Percentiles rank a stretch among this genome's conserved stretches.
These are phyloP conservation scores for Nanger granti DNA, from an alignment of 2,113 vertebrate species.

Conservation along the genomic window DNA sequence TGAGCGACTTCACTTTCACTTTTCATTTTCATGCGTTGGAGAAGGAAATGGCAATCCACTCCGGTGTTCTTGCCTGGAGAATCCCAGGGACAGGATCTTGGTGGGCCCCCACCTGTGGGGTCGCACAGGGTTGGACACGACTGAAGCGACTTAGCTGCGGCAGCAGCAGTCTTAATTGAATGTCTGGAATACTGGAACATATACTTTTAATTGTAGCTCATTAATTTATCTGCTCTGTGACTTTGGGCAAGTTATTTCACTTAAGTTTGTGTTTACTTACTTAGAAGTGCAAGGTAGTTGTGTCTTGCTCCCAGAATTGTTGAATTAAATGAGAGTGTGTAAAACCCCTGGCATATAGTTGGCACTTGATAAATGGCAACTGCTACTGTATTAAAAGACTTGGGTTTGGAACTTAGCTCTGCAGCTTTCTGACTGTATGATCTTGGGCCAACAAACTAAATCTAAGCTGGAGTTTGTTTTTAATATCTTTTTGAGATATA, in stretches of 20 bases:
- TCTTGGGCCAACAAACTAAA: background rate
- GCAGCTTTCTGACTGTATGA: background rate
- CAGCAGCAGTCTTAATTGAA: background rate
- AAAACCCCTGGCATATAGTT: background rate
- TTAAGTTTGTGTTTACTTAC: background rate
- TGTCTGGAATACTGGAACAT: background rate
- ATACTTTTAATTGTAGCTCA: background rate
- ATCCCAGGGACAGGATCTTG: too few relatives aligned
- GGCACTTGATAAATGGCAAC: background rate
- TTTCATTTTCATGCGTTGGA: too few relatives aligned
- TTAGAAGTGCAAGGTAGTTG: background rate
- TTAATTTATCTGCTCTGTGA: background rate
- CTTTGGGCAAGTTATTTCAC: background rate
- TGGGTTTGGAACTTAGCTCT: background rate
- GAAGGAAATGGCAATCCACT: too few relatives aligned
- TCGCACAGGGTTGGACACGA: too few relatives aligned
- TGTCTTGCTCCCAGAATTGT: background rate
- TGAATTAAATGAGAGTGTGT: background rate
- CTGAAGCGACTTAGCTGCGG: background rate
- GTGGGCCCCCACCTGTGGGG: too few relatives aligned
- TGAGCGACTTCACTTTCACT: too few relatives aligned
- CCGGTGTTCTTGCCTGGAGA: too few relatives aligned
- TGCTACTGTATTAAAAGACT: background rate
- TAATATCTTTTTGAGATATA: background rate
- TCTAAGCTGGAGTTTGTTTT: background rate